Percentiles rank a stretch among this genome's conserved stretches.
These are phyloP conservation scores for Platalea minor DNA, from an alignment of 2,797 vertebrate genomes.

Conservation along the genomic window DNA sequence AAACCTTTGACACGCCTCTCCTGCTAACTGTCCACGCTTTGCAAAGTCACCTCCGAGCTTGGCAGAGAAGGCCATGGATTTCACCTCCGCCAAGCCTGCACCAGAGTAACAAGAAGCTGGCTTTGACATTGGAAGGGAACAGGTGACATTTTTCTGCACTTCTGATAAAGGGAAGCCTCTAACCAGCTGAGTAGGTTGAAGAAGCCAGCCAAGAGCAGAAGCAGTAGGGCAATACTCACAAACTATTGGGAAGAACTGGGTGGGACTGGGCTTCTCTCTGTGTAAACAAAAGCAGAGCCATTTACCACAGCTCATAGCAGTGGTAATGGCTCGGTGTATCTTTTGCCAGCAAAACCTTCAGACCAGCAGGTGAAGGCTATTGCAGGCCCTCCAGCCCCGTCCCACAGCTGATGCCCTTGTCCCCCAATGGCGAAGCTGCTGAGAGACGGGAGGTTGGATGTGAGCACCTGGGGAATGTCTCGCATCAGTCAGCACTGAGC, in stretches of 20 bases:
- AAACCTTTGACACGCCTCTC: not conserved
- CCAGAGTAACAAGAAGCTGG: not conserved
- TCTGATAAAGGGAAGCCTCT: not conserved
- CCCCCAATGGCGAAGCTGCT: not conserved
- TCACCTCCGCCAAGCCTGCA: not conserved
- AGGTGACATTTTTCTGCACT: not conserved
- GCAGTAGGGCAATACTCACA: not conserved
- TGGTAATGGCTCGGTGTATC: fast-evolving
- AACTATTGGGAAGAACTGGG: not conserved
- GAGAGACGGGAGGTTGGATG: not conserved
- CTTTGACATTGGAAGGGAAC: not conserved
- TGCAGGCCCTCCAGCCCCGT: not conserved
- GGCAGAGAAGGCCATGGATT: not conserved
- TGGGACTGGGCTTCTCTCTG: not conserved
- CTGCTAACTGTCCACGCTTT: not conserved
- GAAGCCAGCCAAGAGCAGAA: not conserved
- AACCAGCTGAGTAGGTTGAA: not conserved
- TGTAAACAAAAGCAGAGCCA: not conserved
- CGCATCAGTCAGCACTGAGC: not conserved
- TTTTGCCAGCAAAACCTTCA: not conserved
- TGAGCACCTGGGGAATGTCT: not conserved
- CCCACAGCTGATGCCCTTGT: not conserved
- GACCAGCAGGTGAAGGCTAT: not conserved
- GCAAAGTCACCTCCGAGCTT: not conserved
- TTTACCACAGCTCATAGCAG: not conserved